Percentiles rank a stretch among this genome's conserved stretches.
phyloP scores from a whole-genome alignment of 2,888 invertebrate genomes.

The Volucella zonaria region DNA sequence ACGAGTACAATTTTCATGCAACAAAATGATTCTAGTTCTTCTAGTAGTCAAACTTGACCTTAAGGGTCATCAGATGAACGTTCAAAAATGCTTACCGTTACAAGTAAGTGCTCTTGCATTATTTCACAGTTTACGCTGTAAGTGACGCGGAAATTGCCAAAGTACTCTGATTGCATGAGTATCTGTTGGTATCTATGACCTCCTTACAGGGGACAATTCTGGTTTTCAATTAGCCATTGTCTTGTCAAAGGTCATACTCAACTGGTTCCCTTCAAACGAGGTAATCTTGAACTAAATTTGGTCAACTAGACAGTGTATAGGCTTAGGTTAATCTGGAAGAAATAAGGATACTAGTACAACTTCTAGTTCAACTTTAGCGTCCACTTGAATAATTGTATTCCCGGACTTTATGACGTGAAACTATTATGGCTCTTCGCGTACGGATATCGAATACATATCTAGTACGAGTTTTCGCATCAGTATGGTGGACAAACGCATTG shows the following conservation, averaged over 20 bases:
- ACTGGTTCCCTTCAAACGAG: not conserved
- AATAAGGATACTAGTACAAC: not conserved
- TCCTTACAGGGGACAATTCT: not conserved
- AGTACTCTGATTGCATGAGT: not conserved
- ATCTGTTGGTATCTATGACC: not conserved
- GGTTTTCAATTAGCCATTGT: not conserved
- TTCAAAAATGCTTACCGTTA: conserved; percentile 20
- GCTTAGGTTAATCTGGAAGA: conserved; percentile 35
- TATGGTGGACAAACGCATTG: conserved; percentile 19
- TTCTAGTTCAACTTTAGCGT: conserved; percentile 11
- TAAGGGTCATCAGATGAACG: conserved; percentile 26
- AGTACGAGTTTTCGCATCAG: conserved; percentile 16
- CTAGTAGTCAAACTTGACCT: not conserved
- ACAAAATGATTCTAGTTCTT: conserved; percentile 35
- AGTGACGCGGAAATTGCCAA: conserved; percentile 12
- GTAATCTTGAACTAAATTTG: conserved; percentile 4
- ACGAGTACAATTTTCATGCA: conserved; percentile 53
- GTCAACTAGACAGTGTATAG: conserved; percentile 3
- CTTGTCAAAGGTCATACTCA: conserved; percentile 41
- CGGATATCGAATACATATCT: conserved; percentile 54
- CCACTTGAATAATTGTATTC: conserved; percentile 19
- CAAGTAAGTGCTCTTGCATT: conserved; percentile 14
- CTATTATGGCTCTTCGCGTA: conserved; percentile 43
- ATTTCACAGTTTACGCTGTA: conserved; percentile 32
- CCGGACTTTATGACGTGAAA: conserved; percentile 70